Evolutionary conservation across 2,113 vertebrate species (phyloP), one percentile per base, ranked within the genome.

Genomic region (Lonchura striata): DNA sequence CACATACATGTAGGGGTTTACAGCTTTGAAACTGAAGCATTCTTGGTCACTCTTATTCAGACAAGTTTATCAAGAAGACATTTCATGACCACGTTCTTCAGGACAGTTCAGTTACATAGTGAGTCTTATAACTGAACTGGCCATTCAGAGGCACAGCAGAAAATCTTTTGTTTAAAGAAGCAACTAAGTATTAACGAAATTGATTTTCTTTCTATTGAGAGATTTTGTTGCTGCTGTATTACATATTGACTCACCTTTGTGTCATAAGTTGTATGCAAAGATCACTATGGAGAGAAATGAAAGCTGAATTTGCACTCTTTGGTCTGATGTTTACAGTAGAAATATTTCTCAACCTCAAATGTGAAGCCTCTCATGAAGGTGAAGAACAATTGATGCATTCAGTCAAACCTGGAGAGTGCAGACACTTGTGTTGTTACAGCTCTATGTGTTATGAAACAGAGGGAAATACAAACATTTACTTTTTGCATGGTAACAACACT

Each of bases 311-410:
- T 88, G 76, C 77, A 41, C 35, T 92, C 46, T 50, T 93, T 90
- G 72, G 35, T 86, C 65, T 88, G 56, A 68, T 96, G 57, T 96
- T 97, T 97, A 53, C 93, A 76, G 65, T 78, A 86, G 80, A 95
- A 95, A 78, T 95, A 93, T 95, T 96, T 97, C 92, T 82, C 88
- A 95, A 94, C 72, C 86, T 95, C 80, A 86, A 68, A 86, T 3
- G 11, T 6, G 6, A 95, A 92, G 27, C 76, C 76, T 93, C 41
- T 96, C n/a, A 3, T 75, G 82, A 92, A 30, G 65, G 42, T 44
- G 63, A 71, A 81, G 93, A 95, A 83, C 88, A 95, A 94, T 96
- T 94, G 61, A 71, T 46, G 44, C 69, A 88, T 94, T 95, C 90
- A 96, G 82, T 74, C 65, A 88, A 49, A 88, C 69, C 37, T 78